A percentile compares a stretch with the other conserved stretches of the same genome.
phyloP scores from a whole-genome alignment of 2,113 vertebrate species.

The Sinocyclocheilus grahami region DNA sequence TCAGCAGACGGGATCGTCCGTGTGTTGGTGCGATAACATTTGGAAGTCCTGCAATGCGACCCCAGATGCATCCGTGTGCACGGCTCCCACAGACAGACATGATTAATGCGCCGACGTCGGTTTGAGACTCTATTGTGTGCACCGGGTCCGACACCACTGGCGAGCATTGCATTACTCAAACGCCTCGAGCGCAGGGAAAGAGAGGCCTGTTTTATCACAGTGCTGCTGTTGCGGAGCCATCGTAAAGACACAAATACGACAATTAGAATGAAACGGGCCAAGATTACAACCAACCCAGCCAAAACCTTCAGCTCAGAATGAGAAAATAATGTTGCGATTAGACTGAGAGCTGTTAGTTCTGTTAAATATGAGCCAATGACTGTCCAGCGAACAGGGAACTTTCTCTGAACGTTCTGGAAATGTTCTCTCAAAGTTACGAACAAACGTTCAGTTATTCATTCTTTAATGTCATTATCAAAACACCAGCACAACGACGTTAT shows the following conservation, averaged over 20 bases:
- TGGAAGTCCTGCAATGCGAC: slow-evolving; percentile 64
- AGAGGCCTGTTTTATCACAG: slow-evolving; percentile 31
- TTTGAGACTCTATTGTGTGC: slow-evolving; percentile 54
- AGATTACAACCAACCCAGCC: slow-evolving; percentile 44
- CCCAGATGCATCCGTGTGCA: slow-evolving; percentile 52
- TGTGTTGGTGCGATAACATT: slow-evolving; percentile 62
- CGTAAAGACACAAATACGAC: slow-evolving; percentile 37
- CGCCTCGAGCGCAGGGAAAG: slow-evolving; percentile 25
- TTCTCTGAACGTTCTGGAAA: too few species aligned
- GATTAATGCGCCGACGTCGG: slow-evolving; percentile 66
- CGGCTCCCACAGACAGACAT: slow-evolving; percentile 58
- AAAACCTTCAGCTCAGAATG: slow-evolving; percentile 58
- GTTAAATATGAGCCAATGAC: neutral
- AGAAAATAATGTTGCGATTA: neutral
- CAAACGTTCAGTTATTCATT: too few species aligned
- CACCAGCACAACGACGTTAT: too few species aligned
- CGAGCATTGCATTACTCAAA: slow-evolving; percentile 61
- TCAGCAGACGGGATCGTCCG: slow-evolving; percentile 56
- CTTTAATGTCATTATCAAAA: too few species aligned
- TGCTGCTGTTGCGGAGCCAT: neutral
- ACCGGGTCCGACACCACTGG: slow-evolving; percentile 55
- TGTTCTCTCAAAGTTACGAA: too few species aligned
- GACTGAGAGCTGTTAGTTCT: neutral
- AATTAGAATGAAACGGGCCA: slow-evolving; percentile 54
- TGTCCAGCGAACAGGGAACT: neutral